These are phyloP conservation scores for Linurgus olivaceus DNA, from an alignment of 2,797 vertebrate species.

Conservation along the genomic window DNA sequence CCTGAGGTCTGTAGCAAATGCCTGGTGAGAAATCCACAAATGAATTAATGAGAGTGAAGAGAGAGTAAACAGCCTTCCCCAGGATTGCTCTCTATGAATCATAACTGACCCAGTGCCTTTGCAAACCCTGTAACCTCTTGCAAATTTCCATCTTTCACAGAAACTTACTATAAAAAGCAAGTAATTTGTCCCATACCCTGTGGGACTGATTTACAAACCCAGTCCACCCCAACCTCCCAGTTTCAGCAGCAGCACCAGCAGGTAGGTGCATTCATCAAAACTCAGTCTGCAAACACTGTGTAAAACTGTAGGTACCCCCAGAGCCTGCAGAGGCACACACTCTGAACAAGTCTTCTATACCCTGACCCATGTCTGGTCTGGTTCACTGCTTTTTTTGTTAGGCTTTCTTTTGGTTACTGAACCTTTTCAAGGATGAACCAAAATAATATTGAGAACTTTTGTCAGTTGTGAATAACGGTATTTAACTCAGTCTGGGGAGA, in stretches of 20 bases:
- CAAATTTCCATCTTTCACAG: background rate
- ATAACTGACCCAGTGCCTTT: background rate
- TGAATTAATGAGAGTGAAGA: background rate
- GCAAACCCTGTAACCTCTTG: background rate
- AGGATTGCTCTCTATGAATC: background rate
- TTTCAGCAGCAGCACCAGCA: background rate
- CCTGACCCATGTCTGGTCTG: background rate
- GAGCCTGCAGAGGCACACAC: background rate
- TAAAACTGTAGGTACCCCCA: background rate
- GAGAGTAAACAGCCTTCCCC: background rate
- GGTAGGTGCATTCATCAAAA: background rate
- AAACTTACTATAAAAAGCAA: background rate
- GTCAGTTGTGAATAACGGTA: slow-evolving; percentile 14
- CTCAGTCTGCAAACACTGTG: background rate
- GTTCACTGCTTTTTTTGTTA: slow-evolving; percentile 35
- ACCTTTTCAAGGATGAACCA: slow-evolving; percentile 7
- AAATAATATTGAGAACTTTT: slow-evolving; percentile 44
- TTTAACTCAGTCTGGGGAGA: background rate
- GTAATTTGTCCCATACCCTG: background rate
- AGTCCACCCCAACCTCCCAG: rapidly evolving
- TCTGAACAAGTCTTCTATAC: background rate
- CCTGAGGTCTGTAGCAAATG: background rate
- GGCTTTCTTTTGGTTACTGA: background rate
- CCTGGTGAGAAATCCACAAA: background rate
- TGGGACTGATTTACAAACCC: background rate